Evolutionary conservation across 2,797 vertebrate genomes (phyloP), one percentile per base, ranked within the genome.

Genomic region (Eulemur albifrons): DNA sequence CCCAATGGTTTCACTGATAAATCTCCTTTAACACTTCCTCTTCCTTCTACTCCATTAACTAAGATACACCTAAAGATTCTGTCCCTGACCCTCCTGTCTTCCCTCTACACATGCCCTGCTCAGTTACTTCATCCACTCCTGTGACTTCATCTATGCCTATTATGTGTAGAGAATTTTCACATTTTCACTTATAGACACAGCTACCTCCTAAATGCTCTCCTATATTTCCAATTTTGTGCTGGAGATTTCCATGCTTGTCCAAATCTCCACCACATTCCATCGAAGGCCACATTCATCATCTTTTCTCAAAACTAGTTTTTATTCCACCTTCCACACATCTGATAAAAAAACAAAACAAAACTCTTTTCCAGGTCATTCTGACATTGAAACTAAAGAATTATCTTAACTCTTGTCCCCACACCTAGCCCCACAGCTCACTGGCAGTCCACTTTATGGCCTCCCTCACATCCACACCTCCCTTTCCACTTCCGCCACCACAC

Each of bases 331-430:
- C 93, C 45, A 77, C 3, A 69, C 4, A 88, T 30, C 73, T 92
- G 43, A 73, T 50, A 54, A 82, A 88, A 90, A 90, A 93, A 73
- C 18, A 86, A 83, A 80, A 12, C 4, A 38, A 77, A 76, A n/a
- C 45, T 81, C 35, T 54, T 65, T 61, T 80, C 27, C 50, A 27
- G 30, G 12, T 59, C 57, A n/a, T 50, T 86, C 65, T 79, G 13
- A 69, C 72, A 15, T 75, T 25, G 20, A 95, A 89, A 59, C 1
- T 1, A 1, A 93, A 40, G 54, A 77, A 40, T 63, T 59, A 81
- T 32, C 20, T 54, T 32, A 85, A 40, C 14, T 80, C 70, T 65
- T 43, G 63, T 20, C 15, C 11, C 6, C 10, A 50, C 3, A 2
- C 35, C 38, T 15, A 38, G 38, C 45, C 57, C 52, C 21, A 27